These are phyloP conservation scores for Mycetomoellerius zeteki DNA, from an alignment of 1,140 invertebrate genomes.

Conservation along the genomic window DNA sequence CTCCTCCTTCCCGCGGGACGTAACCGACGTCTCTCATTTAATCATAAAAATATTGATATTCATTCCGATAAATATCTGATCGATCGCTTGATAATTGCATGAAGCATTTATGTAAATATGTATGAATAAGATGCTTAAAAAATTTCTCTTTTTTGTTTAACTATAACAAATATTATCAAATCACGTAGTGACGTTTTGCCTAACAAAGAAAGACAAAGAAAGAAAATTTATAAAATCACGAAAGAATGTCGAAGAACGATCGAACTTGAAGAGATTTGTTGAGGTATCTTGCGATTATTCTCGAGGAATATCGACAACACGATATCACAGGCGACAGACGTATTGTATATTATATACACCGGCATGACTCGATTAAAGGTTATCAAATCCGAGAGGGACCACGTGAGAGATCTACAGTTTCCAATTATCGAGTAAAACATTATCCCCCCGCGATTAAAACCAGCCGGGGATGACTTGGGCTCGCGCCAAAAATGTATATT, in stretches of 20 bases:
- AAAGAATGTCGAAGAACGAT: slow-evolving; percentile 38
- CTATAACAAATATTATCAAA: not conserved
- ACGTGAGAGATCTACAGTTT: slow-evolving; percentile 62
- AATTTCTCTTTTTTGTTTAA: not conserved
- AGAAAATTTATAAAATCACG: slow-evolving; percentile 52
- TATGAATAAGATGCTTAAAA: not conserved
- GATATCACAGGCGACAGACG: slow-evolving; percentile 42
- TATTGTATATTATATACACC: slow-evolving; percentile 28
- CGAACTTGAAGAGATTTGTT: slow-evolving; percentile 59
- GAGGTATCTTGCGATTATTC: slow-evolving; percentile 61
- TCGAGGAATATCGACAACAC: slow-evolving; percentile 51
- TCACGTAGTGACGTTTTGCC: not conserved
- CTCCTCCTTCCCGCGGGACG: slow-evolving; percentile 68
- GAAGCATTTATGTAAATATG: not conserved
- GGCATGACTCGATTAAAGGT: slow-evolving; percentile 67
- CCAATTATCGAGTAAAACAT: slow-evolving; percentile 77
- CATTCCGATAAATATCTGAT: slow-evolving; percentile 35
- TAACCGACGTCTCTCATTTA: slow-evolving; percentile 46
- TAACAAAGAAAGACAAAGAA: slow-evolving; percentile 54
- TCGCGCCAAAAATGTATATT: slow-evolving; percentile 74
- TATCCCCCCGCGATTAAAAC: slow-evolving; percentile 73
- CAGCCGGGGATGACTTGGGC: slow-evolving; percentile 68
- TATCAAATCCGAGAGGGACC: slow-evolving; percentile 24
- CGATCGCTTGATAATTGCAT: slow-evolving; percentile 44
- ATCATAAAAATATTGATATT: slow-evolving; percentile 33